Evolutionary conservation across 2,113 vertebrate genomes (phyloP).

Genomic region (Holacanthus passer): DNA sequence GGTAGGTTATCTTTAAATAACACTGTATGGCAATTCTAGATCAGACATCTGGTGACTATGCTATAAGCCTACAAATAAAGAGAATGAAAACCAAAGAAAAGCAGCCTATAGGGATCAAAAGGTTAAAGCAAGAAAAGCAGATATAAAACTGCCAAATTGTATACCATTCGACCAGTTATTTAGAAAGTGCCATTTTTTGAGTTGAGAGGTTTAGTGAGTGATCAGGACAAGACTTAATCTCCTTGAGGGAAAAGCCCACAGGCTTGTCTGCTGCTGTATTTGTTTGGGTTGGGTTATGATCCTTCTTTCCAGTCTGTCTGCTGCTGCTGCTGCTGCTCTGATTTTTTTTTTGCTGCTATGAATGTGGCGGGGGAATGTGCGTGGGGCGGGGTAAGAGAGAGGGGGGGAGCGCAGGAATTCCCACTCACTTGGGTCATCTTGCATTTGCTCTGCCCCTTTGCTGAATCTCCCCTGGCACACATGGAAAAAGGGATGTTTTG

Average conservation of each 20-base stretch:
- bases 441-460: conserved; percentile 49
- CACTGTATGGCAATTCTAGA: too few species aligned
- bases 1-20: not conserved
- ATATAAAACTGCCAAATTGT: not conserved
- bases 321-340: conserved; percentile 45
- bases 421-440: conserved; percentile 69
- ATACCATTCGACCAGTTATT: not conserved
- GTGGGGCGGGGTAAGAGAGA: conserved; percentile 36
- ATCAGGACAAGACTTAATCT: conserved; percentile 22
- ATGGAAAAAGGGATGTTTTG: conserved; percentile 62
- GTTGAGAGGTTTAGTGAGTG: not conserved
- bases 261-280: conserved; percentile 22
- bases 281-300: conserved; percentile 53
- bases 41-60: not conserved
- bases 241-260: not conserved
- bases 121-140: not conserved
- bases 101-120: not conserved
- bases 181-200: not conserved
- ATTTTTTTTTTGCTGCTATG: conserved; percentile 59
- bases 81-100: too few species aligned
- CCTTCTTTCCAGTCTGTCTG: conserved; percentile 37
- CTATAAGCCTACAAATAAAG: not conserved
- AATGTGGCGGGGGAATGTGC: conserved; percentile 63
- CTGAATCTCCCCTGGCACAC: conserved; percentile 28
- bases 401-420: conserved; percentile 63